Base-by-base conservation (phyloP, 2,888 invertebrate species). In the Clepsis dumicolana region DNA sequence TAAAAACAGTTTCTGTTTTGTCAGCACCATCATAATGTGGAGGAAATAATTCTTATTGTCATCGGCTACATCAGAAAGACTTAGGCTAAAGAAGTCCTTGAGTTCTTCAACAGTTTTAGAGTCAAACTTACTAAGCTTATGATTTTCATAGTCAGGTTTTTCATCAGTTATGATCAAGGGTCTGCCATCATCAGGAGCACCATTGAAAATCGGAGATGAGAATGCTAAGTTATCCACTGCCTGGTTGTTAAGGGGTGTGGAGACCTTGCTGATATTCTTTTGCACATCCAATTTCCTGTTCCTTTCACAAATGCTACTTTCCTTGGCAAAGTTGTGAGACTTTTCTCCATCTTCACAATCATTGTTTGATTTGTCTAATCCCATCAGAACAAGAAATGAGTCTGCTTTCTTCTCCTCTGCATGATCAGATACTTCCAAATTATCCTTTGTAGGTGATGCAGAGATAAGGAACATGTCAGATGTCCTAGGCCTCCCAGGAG, bases 21-120 rank as follows among this genome's bases (percentile, higher is more conserved):
- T 93, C 18, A 94, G 79, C 29, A 88, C 89, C 90, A 94, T 90
- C 89, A 92, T 93, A n/a, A 92, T 85, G 65, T 90, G 89, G 0
- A 93, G 83, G 71, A 90, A 93, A 77, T 90, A 90, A 74, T 91
- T 90, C 64, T 88, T 83, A 69, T 89, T 93, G 65, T 92, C 90
- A 74, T 90, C 90, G 1, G 90, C 84, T 1, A 91, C 85, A 80
- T 94, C 92, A 0, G 87, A 80, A 48, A 93, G 70, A 44, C 83
- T 82, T 35, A 89, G 73, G 74, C 89, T 89, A 1, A 94, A 82
- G 67, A 89, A 92, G 70, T 94, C 90, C 77, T 93, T 94, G 21
- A 94, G 73, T 32, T 94, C 94, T 57, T 91, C 89, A 14, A 85
- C 71, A 41, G 75, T 72, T 71, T 84, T 85, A 3, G 77, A 71